Evolutionary conservation across 1,140 invertebrate species (phyloP), one percentile per base, ranked within the genome.

Genomic region (Drosophila mojavensis): DNA sequence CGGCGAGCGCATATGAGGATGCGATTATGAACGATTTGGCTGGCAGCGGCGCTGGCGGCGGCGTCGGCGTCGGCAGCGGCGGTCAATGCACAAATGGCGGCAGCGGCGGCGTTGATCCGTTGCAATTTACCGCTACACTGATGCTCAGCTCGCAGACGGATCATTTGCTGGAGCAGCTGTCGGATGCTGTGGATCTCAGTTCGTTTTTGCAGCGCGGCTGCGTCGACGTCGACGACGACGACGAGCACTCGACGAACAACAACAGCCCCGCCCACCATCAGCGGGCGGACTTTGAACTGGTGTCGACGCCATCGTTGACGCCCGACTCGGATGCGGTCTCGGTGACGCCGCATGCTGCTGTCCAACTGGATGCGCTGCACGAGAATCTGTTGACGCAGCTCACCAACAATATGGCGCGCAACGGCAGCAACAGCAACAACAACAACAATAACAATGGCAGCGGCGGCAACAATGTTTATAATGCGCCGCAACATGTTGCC

Each of bases 1-100:
- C 94, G 41, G 95, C 95, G 71, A 96, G 96, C 79, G 94, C 95
- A 41, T 94, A 94, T 3, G 95, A 95, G 75, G 96, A 96, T 48
- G 95, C 95, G 1, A 96, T 97, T 94, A 96, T 97, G 94, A 96
- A 96, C 0, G 96, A 97, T 83, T 94, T 97, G 93, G 95, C 95
- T 0, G 39, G 36, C 36, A 51, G n/a, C 5, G 62, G 30, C 59
- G 59, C 2, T 10, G 9, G 50, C 72, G 17, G 33, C 5, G 62
- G 30, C 69, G 63, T 1, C 33, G 9, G 50, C 69, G 17, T 5
- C 2, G 93, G 95, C 95, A 0, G 39, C 41, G 41, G 9, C 36
- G 41, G 17, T 9, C 89, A 91, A 47, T 86, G 90, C 43, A 72
- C 81, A 0, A 91, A 84, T 28, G 90, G 17, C 1, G 62, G 43